phyloP scores from a whole-genome alignment of 2,113 vertebrate species.

The Phalacrocorax brasilianus region DNA sequence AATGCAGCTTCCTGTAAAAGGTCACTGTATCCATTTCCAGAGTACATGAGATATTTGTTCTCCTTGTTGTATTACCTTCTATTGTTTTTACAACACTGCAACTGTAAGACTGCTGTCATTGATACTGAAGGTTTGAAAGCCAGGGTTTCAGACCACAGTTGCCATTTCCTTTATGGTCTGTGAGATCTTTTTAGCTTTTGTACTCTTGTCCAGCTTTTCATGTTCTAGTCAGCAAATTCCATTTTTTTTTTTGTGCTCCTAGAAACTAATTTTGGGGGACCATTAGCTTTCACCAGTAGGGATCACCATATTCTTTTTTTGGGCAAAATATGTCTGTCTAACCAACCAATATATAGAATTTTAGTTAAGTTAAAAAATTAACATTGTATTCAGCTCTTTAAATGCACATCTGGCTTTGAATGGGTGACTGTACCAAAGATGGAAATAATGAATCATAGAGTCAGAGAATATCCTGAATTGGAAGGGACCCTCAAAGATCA shows the following conservation, averaged over 20 bases:
- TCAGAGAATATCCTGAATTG: not conserved
- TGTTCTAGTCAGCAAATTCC: not conserved
- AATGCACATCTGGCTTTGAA: not conserved
- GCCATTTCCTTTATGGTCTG: not conserved
- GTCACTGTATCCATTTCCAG: not conserved
- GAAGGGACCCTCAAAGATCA: not conserved
- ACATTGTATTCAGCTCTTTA: not conserved
- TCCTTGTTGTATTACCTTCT: not conserved
- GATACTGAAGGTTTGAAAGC: not conserved
- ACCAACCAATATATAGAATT: not conserved
- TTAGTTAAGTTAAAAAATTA: not conserved
- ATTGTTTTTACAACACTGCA: not conserved
- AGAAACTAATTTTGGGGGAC: not conserved
- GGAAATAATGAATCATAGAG: not conserved
- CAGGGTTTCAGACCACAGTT: not conserved
- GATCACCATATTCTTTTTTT: not conserved
- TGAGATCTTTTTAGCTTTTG: not conserved
- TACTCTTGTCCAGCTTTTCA: not conserved
- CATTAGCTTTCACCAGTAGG: not conserved
- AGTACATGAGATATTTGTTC: not conserved
- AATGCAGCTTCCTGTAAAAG: not conserved
- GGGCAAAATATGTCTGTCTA: not conserved
- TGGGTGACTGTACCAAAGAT: not conserved
- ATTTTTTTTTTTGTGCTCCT: not conserved
- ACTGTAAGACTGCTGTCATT: not conserved